Evolutionary conservation across 2,113 vertebrate genomes (phyloP).

Genomic region (Bettongia penicillata): DNA sequence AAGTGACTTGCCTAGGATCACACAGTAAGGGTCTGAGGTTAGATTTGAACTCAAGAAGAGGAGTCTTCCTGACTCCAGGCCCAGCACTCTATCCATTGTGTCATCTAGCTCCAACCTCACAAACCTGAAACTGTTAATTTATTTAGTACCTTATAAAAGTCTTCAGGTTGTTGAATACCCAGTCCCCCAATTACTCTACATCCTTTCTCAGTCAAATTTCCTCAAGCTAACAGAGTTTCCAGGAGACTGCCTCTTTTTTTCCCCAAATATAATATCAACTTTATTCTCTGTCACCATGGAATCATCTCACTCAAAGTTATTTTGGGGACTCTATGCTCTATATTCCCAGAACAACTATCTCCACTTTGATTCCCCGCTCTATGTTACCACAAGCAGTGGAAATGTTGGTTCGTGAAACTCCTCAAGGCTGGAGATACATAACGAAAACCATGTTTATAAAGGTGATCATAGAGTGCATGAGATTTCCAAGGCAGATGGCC

Average conservation of each 20-base stretch:
- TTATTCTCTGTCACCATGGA: background rate
- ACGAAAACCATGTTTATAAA: background rate
- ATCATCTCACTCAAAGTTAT: background rate
- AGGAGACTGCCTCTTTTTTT: background rate
- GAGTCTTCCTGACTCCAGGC: background rate
- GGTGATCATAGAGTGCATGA: background rate
- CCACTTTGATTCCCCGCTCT: background rate
- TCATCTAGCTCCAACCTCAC: background rate
- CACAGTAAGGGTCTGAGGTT: background rate
- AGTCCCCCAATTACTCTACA: background rate
- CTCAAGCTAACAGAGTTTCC: background rate
- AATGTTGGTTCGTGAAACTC: background rate
- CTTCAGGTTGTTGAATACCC: background rate
- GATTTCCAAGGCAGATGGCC: background rate
- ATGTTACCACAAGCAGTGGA: background rate
- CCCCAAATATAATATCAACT: background rate
- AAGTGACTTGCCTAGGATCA: background rate
- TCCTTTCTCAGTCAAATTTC: background rate
- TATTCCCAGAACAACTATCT: background rate
- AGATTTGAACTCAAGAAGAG: background rate
- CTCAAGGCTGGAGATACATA: background rate
- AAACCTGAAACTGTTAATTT: background rate
- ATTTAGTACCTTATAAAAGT: background rate
- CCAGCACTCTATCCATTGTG: background rate
- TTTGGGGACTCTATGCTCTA: background rate